Evolutionary conservation across 2,888 invertebrate genomes (phyloP).

Genomic region (Physocephala rufipes): DNA sequence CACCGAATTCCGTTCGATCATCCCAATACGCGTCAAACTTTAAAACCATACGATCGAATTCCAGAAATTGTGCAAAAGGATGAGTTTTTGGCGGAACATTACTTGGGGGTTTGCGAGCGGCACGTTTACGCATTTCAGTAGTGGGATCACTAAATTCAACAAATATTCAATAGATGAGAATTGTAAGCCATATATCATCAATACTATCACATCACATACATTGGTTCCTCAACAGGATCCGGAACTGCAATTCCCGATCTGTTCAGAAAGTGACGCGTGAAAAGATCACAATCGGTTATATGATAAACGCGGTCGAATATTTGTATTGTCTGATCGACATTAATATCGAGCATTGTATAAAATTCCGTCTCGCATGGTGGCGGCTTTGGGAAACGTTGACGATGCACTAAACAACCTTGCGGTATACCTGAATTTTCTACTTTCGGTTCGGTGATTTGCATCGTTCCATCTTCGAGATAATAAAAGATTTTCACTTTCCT

Average conservation of each 20-base stretch:
- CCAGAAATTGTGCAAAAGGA: slow-evolving; percentile 82
- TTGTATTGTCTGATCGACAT: slow-evolving; percentile 81
- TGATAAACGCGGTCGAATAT: slow-evolving; percentile 84
- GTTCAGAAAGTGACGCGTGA: slow-evolving; percentile 85
- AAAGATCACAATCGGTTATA: slow-evolving; percentile 86
- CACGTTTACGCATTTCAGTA: slow-evolving; percentile 65
- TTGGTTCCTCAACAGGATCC: slow-evolving; percentile 71
- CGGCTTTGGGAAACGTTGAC: slow-evolving; percentile 83
- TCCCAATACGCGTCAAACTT: slow-evolving; percentile 92
- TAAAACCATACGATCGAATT: slow-evolving; percentile 77
- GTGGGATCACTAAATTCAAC: slow-evolving; percentile 65
- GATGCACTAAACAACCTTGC: slow-evolving; percentile 83
- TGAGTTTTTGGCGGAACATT: slow-evolving; percentile 67
- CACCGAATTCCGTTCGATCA: slow-evolving; percentile 81
- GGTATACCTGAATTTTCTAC: slow-evolving; percentile 85
- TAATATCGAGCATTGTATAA: slow-evolving; percentile 86
- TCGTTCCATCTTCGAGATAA: slow-evolving; percentile 90
- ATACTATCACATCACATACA: slow-evolving; percentile 56
- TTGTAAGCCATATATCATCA: not conserved
- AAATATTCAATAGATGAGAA: not conserved
- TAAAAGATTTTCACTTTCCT: slow-evolving; percentile 85
- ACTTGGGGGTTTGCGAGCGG: slow-evolving; percentile 48
- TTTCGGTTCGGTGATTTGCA: slow-evolving; percentile 85
- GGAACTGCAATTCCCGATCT: slow-evolving; percentile 86
- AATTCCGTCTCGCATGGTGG: slow-evolving; percentile 78